Conservation (phyloP, 2,113 vertebrate species). For the Myanophis thanlyinensis region DNA sequence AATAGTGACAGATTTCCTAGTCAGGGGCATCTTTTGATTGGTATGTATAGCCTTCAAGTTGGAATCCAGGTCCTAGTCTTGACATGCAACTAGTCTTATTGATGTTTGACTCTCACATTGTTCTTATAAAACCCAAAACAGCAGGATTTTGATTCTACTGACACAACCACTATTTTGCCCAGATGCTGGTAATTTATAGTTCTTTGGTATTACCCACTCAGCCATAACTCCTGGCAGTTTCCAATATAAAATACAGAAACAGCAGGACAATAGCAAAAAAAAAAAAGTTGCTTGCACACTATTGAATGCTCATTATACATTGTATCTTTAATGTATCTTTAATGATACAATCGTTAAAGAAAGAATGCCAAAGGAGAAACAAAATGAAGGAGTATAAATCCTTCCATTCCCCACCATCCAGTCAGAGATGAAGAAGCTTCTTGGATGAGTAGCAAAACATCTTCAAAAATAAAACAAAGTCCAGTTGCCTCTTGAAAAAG, state of each 20-base stretch:
- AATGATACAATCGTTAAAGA: too few relatives aligned
- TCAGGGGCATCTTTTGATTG: background rate
- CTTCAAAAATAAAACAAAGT: too few relatives aligned
- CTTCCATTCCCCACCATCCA: too few relatives aligned
- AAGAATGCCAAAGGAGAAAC: too few relatives aligned
- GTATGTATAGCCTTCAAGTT: background rate
- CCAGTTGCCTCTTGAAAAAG: too few relatives aligned
- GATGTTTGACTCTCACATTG: background rate
- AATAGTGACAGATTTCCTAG: background rate
- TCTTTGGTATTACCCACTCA: background rate
- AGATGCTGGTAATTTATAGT: background rate
- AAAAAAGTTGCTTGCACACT: background rate
- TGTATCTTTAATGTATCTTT: too few relatives aligned
- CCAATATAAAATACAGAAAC: background rate
- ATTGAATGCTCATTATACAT: background rate
- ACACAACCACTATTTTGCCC: background rate
- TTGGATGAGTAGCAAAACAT: too few relatives aligned
- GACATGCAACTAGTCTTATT: background rate
- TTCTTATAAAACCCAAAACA: background rate
- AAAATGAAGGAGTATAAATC: too few relatives aligned
- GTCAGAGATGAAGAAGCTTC: too few relatives aligned
- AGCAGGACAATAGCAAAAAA: background rate
- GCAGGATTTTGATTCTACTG: background rate
- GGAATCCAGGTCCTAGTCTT: background rate
- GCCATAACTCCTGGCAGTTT: background rate